These are phyloP conservation scores for Petroica traversi DNA, from an alignment of 2,113 vertebrate genomes.

Conservation along the genomic window DNA sequence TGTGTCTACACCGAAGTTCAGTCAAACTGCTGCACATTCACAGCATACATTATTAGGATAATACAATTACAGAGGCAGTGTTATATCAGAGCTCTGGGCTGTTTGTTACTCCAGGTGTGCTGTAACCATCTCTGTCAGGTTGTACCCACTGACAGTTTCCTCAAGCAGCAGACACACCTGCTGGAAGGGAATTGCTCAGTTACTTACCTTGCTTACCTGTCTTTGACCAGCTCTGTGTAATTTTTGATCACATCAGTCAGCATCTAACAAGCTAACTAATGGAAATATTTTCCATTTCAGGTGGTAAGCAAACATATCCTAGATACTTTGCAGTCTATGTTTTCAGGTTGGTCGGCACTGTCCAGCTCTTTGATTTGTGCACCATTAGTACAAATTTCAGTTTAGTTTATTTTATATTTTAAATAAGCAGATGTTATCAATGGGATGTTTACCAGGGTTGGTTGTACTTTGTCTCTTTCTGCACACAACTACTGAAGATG, in stretches of 20 bases:
- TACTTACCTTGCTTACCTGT: background rate
- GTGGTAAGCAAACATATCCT: background rate
- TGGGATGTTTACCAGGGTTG: background rate
- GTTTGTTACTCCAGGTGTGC: background rate
- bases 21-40: background rate
- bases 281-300: background rate
- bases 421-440: background rate
- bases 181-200: background rate
- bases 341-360: background rate
- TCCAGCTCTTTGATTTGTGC: background rate
- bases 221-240: background rate
- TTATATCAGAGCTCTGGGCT: background rate
- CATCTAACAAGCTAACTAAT: background rate
- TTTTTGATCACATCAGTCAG: background rate
- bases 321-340: background rate
- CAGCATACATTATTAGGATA: no score
- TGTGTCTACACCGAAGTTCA: background rate
- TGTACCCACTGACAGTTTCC: background rate
- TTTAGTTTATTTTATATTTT: background rate
- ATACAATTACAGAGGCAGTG: background rate
- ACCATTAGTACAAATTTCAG: background rate
- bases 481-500: background rate
- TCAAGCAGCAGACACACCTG: background rate
- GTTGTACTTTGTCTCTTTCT: background rate
- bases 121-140: accelerated